phyloP scores from a whole-genome alignment of 2,888 invertebrate species.

The Dorcus hopei region DNA sequence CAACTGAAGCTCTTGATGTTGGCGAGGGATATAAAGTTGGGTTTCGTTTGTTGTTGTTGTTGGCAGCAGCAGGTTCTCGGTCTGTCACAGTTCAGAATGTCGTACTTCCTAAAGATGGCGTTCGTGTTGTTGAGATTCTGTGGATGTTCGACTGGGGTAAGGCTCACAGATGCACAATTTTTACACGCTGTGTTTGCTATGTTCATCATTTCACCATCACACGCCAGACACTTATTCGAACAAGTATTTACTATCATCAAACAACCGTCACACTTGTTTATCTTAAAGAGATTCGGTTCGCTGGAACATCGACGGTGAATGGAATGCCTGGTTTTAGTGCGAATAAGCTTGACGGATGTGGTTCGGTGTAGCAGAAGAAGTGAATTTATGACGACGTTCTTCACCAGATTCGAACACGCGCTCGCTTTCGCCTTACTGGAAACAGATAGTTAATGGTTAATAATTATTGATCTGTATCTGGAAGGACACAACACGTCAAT shows the following conservation, averaged over 20 bases:
- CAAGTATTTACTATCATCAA: slow-evolving; percentile 22
- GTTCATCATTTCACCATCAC: slow-evolving; percentile 43
- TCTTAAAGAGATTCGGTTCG: slow-evolving; percentile 23
- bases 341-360: slow-evolving; percentile 15
- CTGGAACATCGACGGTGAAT: slow-evolving; percentile 23
- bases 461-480: slow-evolving; percentile 34
- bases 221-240: slow-evolving; percentile 37
- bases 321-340: slow-evolving; percentile 12
- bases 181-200: slow-evolving; percentile 45
- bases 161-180: slow-evolving; percentile 39
- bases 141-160: slow-evolving; percentile 44
- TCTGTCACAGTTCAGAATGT: slow-evolving; percentile 39
- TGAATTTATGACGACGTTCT: slow-evolving; percentile 33
- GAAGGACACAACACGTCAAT: slow-evolving; percentile 1
- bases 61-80: slow-evolving; percentile 40
- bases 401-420: slow-evolving; percentile 36
- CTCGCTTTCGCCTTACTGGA: slow-evolving; percentile 24
- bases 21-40: slow-evolving; percentile 40
- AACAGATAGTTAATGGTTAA: slow-evolving; percentile 26
- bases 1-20: slow-evolving; percentile 46
- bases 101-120: slow-evolving; percentile 35
- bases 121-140: slow-evolving; percentile 27
- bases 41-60: slow-evolving; percentile 38
- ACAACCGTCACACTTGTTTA: slow-evolving; percentile 29
- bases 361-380: slow-evolving; percentile 28